Percentiles rank a stretch among this genome's conserved stretches.
Conservation (phyloP, 2,888 invertebrate species). For the Mythimna loreyi region DNA sequence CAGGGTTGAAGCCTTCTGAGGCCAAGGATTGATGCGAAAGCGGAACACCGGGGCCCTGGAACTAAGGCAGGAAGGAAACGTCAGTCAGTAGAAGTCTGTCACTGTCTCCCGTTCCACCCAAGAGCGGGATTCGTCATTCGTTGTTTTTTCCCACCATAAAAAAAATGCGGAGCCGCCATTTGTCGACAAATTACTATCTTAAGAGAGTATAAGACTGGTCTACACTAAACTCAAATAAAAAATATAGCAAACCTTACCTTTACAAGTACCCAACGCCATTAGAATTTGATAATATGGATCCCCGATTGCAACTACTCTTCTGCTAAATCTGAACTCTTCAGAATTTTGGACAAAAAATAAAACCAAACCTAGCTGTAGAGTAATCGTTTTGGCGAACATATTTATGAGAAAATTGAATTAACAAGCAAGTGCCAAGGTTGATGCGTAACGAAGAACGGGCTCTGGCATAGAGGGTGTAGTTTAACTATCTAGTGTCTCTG, state of each 20-base stretch:
- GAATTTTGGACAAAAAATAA: conserved; percentile 29
- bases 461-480: not conserved
- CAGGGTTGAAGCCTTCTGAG: too few relatives aligned
- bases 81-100: too few relatives aligned
- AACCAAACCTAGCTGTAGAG: conserved; percentile 21
- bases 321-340: conserved; percentile 58
- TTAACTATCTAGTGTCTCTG: conserved; percentile 22
- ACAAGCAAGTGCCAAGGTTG: not conserved
- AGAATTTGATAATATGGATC: conserved; percentile 79
- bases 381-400: conserved; percentile 25
- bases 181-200: too few relatives aligned
- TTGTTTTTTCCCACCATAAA: too few relatives aligned
- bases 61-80: too few relatives aligned
- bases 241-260: conserved; percentile 67
- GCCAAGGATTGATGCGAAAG: too few relatives aligned
- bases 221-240: not conserved
- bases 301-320: conserved; percentile 74
- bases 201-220: too few relatives aligned
- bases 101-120: too few relatives aligned
- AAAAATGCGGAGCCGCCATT: too few relatives aligned
- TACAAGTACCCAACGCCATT: conserved; percentile 78
- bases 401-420: not conserved
- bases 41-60: too few relatives aligned
- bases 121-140: too few relatives aligned
- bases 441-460: conserved; percentile 3